Percentiles rank a stretch among this genome's conserved stretches.
Conservation (phyloP, 2,888 invertebrate genomes). For the Lucinisca nassula region DNA sequence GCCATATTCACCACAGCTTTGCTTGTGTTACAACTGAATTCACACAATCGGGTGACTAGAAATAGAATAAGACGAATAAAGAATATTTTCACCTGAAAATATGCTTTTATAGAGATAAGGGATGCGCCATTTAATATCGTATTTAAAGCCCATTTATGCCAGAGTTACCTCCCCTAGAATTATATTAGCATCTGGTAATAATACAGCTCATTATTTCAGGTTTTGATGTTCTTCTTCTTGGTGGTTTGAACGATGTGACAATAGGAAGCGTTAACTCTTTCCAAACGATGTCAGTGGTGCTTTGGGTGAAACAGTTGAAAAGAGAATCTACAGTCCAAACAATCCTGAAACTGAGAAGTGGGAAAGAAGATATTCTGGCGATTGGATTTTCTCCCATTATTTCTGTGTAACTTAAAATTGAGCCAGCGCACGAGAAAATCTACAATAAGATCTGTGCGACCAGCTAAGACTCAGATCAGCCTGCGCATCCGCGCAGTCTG, state of each 20-base stretch:
- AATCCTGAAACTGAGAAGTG: too few relatives aligned
- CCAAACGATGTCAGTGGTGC: neutral
- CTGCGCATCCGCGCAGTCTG: too few relatives aligned
- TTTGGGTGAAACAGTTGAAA: neutral
- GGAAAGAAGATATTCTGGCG: too few relatives aligned
- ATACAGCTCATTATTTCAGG: neutral
- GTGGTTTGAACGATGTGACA: neutral
- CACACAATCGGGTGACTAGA: neutral
- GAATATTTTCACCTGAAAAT: neutral
- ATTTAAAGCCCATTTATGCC: too few relatives aligned
- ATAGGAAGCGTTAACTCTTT: neutral
- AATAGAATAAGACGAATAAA: neutral
- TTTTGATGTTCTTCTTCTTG: neutral
- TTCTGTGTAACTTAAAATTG: too few relatives aligned
- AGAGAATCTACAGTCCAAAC: too few relatives aligned
- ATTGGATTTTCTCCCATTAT: too few relatives aligned
- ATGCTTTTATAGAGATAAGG: neutral
- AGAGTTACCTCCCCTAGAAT: neutral
- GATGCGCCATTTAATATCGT: neutral
- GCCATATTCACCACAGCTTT: too few relatives aligned
- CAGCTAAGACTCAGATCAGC: too few relatives aligned
- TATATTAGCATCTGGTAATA: neutral
- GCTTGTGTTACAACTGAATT: too few relatives aligned
- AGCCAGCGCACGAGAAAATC: too few relatives aligned
- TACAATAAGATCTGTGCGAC: too few relatives aligned